Base-by-base conservation (phyloP, 1,140 invertebrate genomes). In the Meteorus sp. region DNA sequence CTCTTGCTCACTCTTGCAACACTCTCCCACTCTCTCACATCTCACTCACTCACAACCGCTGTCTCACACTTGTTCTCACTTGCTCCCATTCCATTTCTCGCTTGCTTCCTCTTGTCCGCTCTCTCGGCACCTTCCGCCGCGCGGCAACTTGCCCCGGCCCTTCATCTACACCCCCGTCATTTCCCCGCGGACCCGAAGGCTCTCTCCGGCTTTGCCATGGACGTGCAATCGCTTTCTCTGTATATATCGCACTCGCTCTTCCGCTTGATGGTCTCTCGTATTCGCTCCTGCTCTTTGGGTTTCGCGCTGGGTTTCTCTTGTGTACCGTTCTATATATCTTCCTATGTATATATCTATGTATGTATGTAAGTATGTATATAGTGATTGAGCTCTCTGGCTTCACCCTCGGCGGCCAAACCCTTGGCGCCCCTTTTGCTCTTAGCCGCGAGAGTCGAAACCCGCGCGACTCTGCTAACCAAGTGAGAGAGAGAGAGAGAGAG, bases 401-500 rank as follows among this genome's bases (percentile, higher is more conserved):
- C 35, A 39, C 53, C 45, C 48, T 57, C 54, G 41, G 37, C 43
- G 43, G 23, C 25, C 56, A 33, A 65, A 62, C 64, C 64, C 61
- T 62, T 63, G 61, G 63, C 61, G 61, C 61, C 64, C 64, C 64
- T 58, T 56, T 60, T 57, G 58, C 63, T 57, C 61, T 41, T 39
- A 50, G 53, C 27, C 41, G 48, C 51, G 50, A 27, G 33, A 52
- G 35, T 31, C 27, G 27, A n/a, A n/a, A n/a, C n/a, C n/a, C n/a
- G n/a, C n/a, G n/a, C n/a, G n/a, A n/a, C n/a, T n/a, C n/a, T 23
- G 22, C 22, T 53, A 27, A 27, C 7, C 44, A 13, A 44, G 25
- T 44, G 7, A 3, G 31, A 35, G 19, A 37, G 22, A 39, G 11
- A 44, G 27, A 51, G 20, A 60, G 43, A 37, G 6, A 39, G 51